These are phyloP conservation scores for Nymphalis io DNA, from an alignment of 1,140 invertebrate species.

Conservation along the genomic window DNA sequence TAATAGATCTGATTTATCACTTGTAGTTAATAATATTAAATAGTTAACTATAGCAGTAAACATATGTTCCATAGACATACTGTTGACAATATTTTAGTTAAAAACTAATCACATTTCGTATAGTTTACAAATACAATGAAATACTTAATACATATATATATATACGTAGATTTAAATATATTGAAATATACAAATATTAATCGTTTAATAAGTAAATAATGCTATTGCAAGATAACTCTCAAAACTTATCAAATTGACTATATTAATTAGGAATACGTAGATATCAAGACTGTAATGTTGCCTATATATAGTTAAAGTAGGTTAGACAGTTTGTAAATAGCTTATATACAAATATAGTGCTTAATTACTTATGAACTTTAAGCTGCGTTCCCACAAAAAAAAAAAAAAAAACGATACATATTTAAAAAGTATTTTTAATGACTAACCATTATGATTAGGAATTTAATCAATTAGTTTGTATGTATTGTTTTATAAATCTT, in stretches of 20 bases:
- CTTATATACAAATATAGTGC: constrained; percentile 29
- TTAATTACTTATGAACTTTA: constrained; percentile 13
- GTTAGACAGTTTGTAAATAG: constrained; percentile 35
- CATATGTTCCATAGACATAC: background rate
- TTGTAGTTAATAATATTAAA: too few species aligned
- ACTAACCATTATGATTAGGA: too few species aligned
- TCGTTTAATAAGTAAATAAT: background rate
- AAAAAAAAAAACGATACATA: too few species aligned
- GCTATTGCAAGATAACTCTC: background rate
- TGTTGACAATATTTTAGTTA: background rate
- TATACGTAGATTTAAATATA: background rate
- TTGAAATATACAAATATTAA: background rate
- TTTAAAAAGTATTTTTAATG: too few species aligned
- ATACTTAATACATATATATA: too few species aligned
- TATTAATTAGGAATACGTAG: constrained; percentile 7
- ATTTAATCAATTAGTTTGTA: too few species aligned
- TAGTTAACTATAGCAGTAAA: too few species aligned
- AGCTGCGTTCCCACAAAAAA: too few species aligned
- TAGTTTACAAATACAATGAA: too few species aligned
- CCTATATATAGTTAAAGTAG: constrained; percentile 35
- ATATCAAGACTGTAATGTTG: constrained; percentile 40
- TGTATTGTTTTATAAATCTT: too few species aligned
- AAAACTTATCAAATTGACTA: constrained; percentile 1
- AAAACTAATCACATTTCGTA: too few species aligned
- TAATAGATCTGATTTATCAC: background rate